These are phyloP conservation scores for Aphelocoma californica DNA, from an alignment of 2,797 vertebrate genomes.

Conservation along the genomic window DNA sequence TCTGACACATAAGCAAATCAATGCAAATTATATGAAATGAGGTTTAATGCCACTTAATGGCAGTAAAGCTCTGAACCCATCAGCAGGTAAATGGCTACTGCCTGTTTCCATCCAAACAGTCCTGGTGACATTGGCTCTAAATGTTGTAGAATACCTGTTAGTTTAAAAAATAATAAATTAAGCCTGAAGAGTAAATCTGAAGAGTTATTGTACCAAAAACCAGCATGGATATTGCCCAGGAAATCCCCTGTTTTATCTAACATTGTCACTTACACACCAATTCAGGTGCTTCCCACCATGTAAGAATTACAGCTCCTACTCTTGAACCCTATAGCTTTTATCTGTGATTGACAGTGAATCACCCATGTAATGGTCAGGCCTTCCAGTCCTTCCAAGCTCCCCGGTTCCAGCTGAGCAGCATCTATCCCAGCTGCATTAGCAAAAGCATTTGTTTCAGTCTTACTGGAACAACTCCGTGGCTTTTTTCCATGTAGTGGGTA, in stretches of 20 bases:
- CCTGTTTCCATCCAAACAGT: neutral
- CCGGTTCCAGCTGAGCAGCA: neutral
- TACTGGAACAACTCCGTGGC: neutral
- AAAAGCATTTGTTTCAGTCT: neutral
- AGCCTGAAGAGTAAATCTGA: neutral
- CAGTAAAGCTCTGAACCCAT: neutral
- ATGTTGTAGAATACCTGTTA: neutral
- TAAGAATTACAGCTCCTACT: neutral
- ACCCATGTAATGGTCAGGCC: accelerated
- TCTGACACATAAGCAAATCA: constrained; percentile 38
- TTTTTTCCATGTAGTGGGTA: neutral
- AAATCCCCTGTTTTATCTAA: neutral
- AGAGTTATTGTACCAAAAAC: neutral
- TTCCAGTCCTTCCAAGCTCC: neutral
- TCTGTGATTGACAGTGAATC: neutral
- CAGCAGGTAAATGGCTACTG: constrained; percentile 12
- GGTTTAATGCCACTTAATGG: constrained; percentile 9
- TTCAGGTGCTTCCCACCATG: neutral
- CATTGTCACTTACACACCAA: neutral
- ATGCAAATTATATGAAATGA: constrained; percentile 18
- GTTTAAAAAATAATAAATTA: neutral
- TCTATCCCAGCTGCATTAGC: neutral
- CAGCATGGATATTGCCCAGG: neutral
- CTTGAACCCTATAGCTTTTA: accelerated
- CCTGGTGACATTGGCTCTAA: neutral